phyloP scores from a whole-genome alignment of 2,113 vertebrate species.

The Scartelaos histophorus region DNA sequence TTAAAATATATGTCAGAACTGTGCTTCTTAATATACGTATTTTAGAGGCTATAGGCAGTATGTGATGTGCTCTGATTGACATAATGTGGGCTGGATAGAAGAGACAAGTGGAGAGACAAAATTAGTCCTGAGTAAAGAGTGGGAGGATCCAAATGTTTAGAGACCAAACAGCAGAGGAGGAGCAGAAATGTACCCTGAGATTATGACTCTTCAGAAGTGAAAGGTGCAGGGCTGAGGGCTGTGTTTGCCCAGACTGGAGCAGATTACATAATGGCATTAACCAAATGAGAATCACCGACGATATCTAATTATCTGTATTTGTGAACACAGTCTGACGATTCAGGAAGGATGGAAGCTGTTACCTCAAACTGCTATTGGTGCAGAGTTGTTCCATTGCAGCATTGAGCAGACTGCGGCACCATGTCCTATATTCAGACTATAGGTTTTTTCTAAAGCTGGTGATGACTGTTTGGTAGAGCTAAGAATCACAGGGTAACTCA shows the following conservation, averaged over 20 bases:
- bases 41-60: neutral
- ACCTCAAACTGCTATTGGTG: neutral
- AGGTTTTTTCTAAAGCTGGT: neutral
- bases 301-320: neutral
- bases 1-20: neutral
- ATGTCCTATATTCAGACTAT: neutral
- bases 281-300: constrained; percentile 5
- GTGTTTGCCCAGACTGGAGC: constrained; percentile 2
- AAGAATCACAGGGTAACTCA: no score
- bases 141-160: neutral
- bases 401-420: neutral
- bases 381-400: neutral
- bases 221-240: neutral
- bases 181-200: neutral
- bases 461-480: neutral
- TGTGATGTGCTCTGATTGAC: neutral
- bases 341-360: neutral
- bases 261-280: constrained; percentile 3
- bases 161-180: constrained; percentile 12
- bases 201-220: neutral
- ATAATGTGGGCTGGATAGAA: neutral
- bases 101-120: neutral
- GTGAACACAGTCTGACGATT: neutral
- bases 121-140: neutral
- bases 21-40: neutral